phyloP scores from a whole-genome alignment of 2,113 vertebrate species.

The Colossoma macropomum region DNA sequence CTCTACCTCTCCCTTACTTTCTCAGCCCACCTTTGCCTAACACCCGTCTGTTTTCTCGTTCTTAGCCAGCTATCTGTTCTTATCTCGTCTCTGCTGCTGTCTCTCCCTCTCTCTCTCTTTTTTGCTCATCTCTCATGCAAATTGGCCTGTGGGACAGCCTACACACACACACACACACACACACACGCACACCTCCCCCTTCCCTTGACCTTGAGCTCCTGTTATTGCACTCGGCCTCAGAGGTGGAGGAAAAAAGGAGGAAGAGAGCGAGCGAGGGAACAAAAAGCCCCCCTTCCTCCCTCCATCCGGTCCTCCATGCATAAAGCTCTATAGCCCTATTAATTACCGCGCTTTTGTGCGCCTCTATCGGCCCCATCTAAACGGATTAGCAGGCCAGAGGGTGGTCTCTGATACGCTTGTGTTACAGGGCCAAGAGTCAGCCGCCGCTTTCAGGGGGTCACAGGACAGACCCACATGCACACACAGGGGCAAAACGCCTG shows the following conservation, averaged over 20 bases:
- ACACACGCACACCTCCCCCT: conserved; percentile 1
- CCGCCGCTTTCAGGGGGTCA: conserved; percentile 24
- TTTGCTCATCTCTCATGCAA: conserved; percentile 55
- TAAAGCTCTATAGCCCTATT: conserved; percentile 54
- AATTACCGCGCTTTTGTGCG: conserved; percentile 57
- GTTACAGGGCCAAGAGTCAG: conserved; percentile 49
- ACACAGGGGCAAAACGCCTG: conserved; percentile 23
- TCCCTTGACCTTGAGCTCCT: conserved; percentile 74
- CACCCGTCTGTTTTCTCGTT: neutral
- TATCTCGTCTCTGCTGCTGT: neutral
- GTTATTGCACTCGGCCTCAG: conserved; percentile 71
- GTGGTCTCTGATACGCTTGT: conserved; percentile 59
- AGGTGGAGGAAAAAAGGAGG: conserved; percentile 65
- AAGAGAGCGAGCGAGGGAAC: conserved; percentile 58
- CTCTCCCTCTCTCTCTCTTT: conserved; percentile 54
- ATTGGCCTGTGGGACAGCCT: conserved; percentile 39
- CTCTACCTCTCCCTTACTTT: conserved; percentile 35
- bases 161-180: too few species aligned
- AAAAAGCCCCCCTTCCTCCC: conserved; percentile 56
- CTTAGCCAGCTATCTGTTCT: neutral
- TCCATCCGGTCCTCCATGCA: conserved; percentile 54
- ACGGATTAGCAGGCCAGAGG: conserved; percentile 58
- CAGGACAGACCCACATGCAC: conserved; percentile 30
- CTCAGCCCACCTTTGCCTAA: conserved; percentile 9
- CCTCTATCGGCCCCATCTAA: conserved; percentile 54